Base-by-base conservation (phyloP, 2,113 vertebrate genomes). In the Ascaphus truei region DNA sequence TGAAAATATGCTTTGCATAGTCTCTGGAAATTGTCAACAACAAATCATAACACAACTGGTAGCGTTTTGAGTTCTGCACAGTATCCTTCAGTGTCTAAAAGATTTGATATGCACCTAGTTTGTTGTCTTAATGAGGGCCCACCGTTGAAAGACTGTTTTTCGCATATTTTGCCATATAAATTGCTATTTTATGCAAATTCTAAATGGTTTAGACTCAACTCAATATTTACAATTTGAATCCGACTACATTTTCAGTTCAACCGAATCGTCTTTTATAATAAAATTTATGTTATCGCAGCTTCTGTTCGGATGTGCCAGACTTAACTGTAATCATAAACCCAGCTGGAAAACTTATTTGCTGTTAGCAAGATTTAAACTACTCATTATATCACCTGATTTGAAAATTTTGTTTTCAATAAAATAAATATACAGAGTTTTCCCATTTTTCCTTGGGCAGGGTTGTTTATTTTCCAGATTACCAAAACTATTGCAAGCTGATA, bases 51-150 rank as follows among this genome's bases (percentile, higher is more conserved):
- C 88, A 85, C 86, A 89, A 90, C 86, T 91, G 77, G 88, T 84
- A 90, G 84, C 75, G 1, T 83, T 89, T 69, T 64, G 82, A 76
- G 79, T 64, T 86, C 87, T 90, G 87, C 77, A 81, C 83, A 89
- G 81, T 76, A 75, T 86, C 86, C 76, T 75, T 89, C 86, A 85
- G 85, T 88, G 77, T 81, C 86, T 92, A 88, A 95, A 84, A 68
- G 80, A 87, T 84, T 87, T 93, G 94, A 94, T 59, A 84, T 79
- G 86, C 87, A 85, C 84, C 89, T 90, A 90, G 83, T 76, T 76
- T 72, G 76, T 66, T 20, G 76, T 84, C 67, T 84, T 88, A 86
- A 88, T 83, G 83, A 88, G 82, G 77, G 83, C 75, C 78, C 80
- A 79, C 80, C 84, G 85, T 77, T 88, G 86, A 92, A 88, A 91